These are phyloP conservation scores for Acheta domesticus DNA, from an alignment of 2,888 invertebrate genomes.

Conservation along the genomic window DNA sequence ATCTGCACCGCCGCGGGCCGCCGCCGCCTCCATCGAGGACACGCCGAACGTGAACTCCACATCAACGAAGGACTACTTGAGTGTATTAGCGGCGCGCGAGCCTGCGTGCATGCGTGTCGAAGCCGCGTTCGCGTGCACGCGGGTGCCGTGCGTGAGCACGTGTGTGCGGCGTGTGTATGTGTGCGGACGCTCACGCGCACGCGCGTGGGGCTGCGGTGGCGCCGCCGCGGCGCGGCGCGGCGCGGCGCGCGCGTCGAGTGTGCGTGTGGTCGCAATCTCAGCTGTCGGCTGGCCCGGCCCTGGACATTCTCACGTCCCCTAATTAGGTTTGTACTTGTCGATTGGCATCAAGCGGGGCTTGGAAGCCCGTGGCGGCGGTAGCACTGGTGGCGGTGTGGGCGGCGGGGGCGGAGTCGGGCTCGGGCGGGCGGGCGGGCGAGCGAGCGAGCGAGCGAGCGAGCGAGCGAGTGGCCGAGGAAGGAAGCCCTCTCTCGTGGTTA, in stretches of 20 bases:
- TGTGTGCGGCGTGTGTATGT: background rate
- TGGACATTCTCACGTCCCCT: conserved; percentile 8
- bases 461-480: background rate
- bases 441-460: background rate
- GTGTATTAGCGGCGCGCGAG: background rate
- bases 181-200: no score
- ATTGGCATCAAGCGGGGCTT: background rate
- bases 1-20: no score
- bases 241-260: background rate
- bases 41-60: background rate
- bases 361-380: background rate
- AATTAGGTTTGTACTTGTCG: conserved; percentile 18
- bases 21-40: background rate
- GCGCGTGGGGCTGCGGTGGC: no score
- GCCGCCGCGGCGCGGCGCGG: no score
- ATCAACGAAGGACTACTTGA: background rate
- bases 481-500: conserved; percentile 18
- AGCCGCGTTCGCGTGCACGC: background rate
- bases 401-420: conserved; percentile 6
- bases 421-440: background rate
- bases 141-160: background rate
- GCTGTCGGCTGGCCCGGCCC: conserved; percentile 5
- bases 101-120: background rate
- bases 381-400: background rate
- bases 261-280: conserved; percentile 18